Conservation (phyloP, 2,113 vertebrate genomes). For the Psilopogon haemacephalus region DNA sequence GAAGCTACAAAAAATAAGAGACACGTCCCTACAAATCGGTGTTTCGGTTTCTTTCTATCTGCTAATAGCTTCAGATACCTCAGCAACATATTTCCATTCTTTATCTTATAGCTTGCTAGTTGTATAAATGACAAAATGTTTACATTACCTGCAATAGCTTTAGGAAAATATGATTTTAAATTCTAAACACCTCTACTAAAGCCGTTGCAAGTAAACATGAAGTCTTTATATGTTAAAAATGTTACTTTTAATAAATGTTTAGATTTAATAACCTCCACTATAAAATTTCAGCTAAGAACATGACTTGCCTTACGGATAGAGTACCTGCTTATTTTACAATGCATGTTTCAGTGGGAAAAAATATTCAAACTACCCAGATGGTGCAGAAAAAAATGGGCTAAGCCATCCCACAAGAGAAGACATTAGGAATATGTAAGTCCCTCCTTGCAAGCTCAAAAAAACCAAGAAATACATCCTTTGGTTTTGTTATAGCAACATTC, state of each 20-base stretch:
- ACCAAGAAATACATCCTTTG: background rate
- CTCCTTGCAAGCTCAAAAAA: background rate
- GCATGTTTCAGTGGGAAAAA: background rate
- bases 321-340: background rate
- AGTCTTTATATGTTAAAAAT: background rate
- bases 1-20: background rate
- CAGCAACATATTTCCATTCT: accelerated
- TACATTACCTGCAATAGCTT: background rate
- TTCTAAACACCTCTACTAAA: background rate
- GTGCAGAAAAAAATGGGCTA: background rate
- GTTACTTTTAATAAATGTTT: background rate
- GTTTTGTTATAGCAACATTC: background rate
- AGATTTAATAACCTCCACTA: background rate
- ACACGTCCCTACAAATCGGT: background rate
- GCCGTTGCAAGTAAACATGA: background rate
- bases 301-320: background rate
- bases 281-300: background rate
- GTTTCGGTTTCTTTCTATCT: background rate
- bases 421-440: background rate
- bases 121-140: background rate
- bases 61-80: background rate
- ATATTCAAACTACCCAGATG: background rate
- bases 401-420: background rate
- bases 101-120: background rate
- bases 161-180: background rate